Conservation (phyloP, 2,888 invertebrate genomes). For the Spicauda simplicius region DNA sequence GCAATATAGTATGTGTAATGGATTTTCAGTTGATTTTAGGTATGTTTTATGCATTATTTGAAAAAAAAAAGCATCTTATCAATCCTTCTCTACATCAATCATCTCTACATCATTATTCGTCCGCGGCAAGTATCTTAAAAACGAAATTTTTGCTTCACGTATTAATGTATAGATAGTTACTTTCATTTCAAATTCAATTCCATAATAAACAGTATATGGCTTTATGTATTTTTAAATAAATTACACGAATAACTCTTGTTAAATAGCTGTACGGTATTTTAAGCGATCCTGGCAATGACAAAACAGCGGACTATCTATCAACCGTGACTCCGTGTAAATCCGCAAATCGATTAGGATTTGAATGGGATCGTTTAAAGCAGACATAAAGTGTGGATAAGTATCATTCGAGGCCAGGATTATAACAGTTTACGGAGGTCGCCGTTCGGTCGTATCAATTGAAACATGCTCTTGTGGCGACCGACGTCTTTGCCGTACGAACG, state of each 20-base stretch:
- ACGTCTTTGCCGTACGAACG: conserved; percentile 76
- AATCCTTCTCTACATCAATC: too few species aligned
- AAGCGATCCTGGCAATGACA: not conserved
- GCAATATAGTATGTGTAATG: too few species aligned
- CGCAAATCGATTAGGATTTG: conserved; percentile 18
- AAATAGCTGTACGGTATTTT: not conserved
- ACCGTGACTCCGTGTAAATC: conserved; percentile 2
- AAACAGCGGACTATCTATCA: conserved; percentile 15
- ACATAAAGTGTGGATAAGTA: conserved; percentile 56
- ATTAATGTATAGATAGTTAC: too few species aligned
- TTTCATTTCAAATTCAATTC: not conserved
- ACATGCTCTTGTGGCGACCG: conserved; percentile 62
- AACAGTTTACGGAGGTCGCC: conserved; percentile 47
- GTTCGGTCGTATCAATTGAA: conserved; percentile 67
- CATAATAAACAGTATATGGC: not conserved
- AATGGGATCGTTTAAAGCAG: conserved; percentile 17
- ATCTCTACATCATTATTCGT: too few species aligned
- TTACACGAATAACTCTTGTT: not conserved
- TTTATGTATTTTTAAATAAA: not conserved
- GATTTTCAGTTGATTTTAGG: too few species aligned
- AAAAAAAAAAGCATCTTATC: too few species aligned
- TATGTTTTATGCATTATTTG: too few species aligned
- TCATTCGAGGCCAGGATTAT: conserved; percentile 62
- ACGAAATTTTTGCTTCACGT: too few species aligned
- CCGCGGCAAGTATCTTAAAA: too few species aligned